phyloP scores from a whole-genome alignment of 2,113 vertebrate species.

The Hemiscyllium ocellatum region DNA sequence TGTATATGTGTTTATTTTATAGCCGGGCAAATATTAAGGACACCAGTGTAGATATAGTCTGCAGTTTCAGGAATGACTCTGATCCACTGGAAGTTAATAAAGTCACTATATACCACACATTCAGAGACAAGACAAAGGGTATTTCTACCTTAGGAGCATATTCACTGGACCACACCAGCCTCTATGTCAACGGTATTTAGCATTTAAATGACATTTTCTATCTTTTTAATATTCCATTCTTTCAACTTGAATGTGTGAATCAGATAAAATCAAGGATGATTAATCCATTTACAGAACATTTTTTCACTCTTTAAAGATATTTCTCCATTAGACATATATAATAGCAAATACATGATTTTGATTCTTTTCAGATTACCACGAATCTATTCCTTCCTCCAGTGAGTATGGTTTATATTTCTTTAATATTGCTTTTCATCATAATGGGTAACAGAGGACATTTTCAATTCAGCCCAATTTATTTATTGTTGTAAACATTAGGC shows the following conservation, averaged over 20 bases:
- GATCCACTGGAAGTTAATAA: neutral
- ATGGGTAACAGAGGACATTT: neutral
- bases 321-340: neutral
- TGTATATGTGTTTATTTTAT: neutral
- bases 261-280: neutral
- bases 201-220: neutral
- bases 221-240: neutral
- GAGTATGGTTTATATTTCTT: neutral
- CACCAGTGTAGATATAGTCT: neutral
- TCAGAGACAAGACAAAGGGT: neutral
- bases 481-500: neutral
- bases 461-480: neutral
- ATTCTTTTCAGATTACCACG: conserved; percentile 17
- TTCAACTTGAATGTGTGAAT: neutral
- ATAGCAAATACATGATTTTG: neutral
- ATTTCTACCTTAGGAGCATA: neutral
- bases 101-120: neutral
- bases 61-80: neutral
- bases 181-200: conserved; percentile 14
- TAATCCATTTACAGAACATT: neutral
- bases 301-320: neutral
- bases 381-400: neutral
- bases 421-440: neutral
- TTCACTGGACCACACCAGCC: neutral
- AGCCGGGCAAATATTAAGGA: neutral